Conservation (phyloP, 1,140 invertebrate genomes). For the Helicoverpa zea region DNA sequence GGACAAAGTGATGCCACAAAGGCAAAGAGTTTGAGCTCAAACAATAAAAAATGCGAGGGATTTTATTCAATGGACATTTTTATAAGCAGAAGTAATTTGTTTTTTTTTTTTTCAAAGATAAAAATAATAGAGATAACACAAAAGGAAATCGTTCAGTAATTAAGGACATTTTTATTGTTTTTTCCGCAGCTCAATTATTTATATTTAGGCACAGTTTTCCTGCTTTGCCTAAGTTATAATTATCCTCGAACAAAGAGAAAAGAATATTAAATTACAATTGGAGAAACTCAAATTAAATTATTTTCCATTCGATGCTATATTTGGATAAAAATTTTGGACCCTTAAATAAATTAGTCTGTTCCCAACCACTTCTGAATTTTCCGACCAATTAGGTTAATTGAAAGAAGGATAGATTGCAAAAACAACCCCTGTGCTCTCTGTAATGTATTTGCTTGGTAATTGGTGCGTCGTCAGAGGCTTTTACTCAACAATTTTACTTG, state of each 20-base stretch:
- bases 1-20: slow-evolving; percentile 24
- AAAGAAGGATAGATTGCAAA: slow-evolving; percentile 37
- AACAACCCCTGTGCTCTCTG: slow-evolving; percentile 22
- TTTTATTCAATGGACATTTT: slow-evolving; percentile 10
- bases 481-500: slow-evolving; percentile 9
- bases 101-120: neutral
- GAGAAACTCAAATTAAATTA: slow-evolving; percentile 10
- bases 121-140: too few relatives aligned
- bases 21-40: neutral
- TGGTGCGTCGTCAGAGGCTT: slow-evolving; percentile 9
- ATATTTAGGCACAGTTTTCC: too few relatives aligned
- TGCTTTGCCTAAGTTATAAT: too few relatives aligned
- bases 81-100: neutral
- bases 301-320: too few relatives aligned
- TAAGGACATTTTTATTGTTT: too few relatives aligned
- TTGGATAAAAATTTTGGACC: neutral
- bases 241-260: neutral
- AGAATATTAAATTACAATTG: slow-evolving; percentile 3
- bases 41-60: neutral
- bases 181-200: too few relatives aligned
- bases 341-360: slow-evolving; percentile 22
- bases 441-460: slow-evolving; percentile 34
- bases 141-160: too few relatives aligned
- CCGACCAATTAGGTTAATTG: slow-evolving; percentile 43
- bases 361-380: slow-evolving; percentile 40